Percentiles rank a stretch among this genome's conserved stretches.
Conservation (phyloP, 92 coral and sea anemone genomes). For the Virgularia gustaviana region DNA sequence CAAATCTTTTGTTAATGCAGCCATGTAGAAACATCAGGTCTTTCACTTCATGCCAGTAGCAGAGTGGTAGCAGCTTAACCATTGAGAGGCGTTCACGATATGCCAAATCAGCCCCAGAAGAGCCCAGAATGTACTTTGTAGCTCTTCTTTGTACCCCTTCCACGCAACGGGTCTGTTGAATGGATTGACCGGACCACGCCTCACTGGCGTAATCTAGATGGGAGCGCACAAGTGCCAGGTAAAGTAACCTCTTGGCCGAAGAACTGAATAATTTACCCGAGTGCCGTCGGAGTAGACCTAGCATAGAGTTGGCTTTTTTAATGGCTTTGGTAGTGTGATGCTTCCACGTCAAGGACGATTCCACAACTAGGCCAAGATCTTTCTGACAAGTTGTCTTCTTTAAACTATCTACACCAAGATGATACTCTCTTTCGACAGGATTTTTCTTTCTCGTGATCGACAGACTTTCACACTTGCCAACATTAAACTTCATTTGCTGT, state of each 20-base stretch:
- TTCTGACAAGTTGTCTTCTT: conserved; percentile 14
- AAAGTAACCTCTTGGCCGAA: conserved; percentile 8
- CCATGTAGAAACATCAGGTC: conserved; percentile 22
- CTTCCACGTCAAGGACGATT: neutral
- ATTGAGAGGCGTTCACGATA: conserved; percentile 19
- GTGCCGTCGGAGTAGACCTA: conserved; percentile 25
- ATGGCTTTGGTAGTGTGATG: conserved; percentile 27
- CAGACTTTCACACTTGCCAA: neutral
- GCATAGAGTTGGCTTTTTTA: conserved; percentile 34
- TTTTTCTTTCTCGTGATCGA: neutral
- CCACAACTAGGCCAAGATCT: conserved; percentile 24
- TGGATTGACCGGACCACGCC: conserved; percentile 37
- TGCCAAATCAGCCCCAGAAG: neutral
- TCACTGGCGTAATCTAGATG: conserved; percentile 42
- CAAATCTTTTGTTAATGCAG: conserved; percentile 20
- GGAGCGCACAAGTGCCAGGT: conserved; percentile 24
- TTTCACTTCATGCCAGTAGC: conserved; percentile 32
- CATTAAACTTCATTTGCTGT: conserved; percentile 22
- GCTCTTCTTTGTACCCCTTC: conserved; percentile 37
- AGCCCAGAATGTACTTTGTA: conserved; percentile 31
- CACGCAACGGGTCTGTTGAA: conserved; percentile 5
- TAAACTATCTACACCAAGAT: neutral
- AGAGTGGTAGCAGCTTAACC: conserved; percentile 7
- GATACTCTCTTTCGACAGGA: neutral
- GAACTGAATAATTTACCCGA: conserved; percentile 4